phyloP scores from a whole-genome alignment of 2,888 invertebrate genomes.

The Eupithecia inturbata region DNA sequence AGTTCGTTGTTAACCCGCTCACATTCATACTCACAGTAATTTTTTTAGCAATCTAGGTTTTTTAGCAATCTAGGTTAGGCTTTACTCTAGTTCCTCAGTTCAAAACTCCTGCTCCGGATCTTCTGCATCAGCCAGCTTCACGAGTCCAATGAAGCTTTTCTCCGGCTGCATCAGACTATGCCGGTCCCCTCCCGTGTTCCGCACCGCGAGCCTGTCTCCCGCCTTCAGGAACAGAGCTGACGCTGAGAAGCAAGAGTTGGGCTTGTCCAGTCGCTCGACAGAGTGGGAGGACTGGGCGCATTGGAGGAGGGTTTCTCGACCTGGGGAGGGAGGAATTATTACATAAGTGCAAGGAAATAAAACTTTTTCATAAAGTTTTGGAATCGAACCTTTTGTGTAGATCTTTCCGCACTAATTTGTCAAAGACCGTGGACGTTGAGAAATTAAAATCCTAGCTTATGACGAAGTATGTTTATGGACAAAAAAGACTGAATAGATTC shows the following conservation, averaged over 20 bases:
- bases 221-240: constrained; percentile 85
- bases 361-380: too few relatives aligned
- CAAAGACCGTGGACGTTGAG: too few relatives aligned
- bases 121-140: constrained; percentile 87
- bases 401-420: too few relatives aligned
- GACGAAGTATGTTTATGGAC: too few relatives aligned
- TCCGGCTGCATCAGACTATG: constrained; percentile 89
- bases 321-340: constrained; percentile 3
- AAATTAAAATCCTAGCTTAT: too few relatives aligned
- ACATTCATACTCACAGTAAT: neutral
- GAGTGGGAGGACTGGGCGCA: constrained; percentile 89
- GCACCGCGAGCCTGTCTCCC: constrained; percentile 87
- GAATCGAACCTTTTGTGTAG: too few relatives aligned
- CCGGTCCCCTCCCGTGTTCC: constrained; percentile 87
- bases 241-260: constrained; percentile 90
- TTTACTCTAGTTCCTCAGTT: constrained; percentile 12
- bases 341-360: too few relatives aligned
- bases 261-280: constrained; percentile 79
- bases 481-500: too few relatives aligned
- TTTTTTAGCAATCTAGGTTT: neutral
- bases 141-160: constrained; percentile 93
- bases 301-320: constrained; percentile 86
- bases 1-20: neutral
- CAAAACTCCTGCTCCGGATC: constrained; percentile 71
- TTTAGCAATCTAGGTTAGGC: neutral